Percentiles rank a stretch among this genome's conserved stretches.
Conservation (phyloP, 1,140 invertebrate genomes). For the Megathymus violae region DNA sequence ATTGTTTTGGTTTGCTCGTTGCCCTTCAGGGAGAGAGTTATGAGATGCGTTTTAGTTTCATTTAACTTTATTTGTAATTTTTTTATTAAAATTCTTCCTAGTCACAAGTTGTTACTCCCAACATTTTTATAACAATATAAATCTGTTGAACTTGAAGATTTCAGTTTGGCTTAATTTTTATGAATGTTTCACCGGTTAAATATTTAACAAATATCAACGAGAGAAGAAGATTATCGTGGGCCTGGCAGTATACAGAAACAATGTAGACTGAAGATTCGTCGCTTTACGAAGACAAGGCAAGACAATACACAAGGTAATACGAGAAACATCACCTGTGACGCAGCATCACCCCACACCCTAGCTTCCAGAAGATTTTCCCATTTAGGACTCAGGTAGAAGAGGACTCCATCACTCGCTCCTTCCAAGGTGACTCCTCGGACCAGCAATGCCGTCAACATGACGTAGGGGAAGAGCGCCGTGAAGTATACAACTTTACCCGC, state of each 20-base stretch:
- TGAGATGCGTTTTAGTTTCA: neutral
- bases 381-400: constrained; percentile 90
- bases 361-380: constrained; percentile 87
- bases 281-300: no score
- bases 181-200: constrained; percentile 4
- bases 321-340: constrained; percentile 76
- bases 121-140: no score
- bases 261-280: no score
- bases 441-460: constrained; percentile 88
- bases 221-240: no score
- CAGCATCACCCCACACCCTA: constrained; percentile 86
- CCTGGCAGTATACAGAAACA: no score
- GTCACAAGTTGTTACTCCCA: no score
- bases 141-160: no score
- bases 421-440: constrained; percentile 89
- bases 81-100: no score
- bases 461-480: constrained; percentile 91
- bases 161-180: constrained; percentile 9
- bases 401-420: constrained; percentile 88
- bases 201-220: no score
- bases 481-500: constrained; percentile 93
- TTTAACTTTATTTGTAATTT: neutral
- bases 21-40: neutral
- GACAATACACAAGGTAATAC: no score
- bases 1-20: neutral